Evolutionary conservation across 2,888 invertebrate genomes (phyloP).

Genomic region (Galerucella pusilla): DNA sequence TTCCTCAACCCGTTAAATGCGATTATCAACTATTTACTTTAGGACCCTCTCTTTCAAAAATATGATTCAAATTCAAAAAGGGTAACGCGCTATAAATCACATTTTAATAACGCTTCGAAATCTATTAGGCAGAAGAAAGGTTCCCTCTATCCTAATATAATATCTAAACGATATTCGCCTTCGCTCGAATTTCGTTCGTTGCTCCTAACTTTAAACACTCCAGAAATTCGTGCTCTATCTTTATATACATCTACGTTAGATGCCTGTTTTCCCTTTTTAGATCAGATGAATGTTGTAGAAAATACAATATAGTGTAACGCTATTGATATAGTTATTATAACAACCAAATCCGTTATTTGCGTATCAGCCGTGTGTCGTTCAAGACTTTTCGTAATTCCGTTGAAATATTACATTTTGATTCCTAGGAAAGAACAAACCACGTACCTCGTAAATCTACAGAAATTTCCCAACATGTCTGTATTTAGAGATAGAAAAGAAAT

Average conservation of each 20-base stretch:
- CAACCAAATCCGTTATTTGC: too few relatives aligned
- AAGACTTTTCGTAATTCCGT: too few relatives aligned
- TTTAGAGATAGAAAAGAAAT: too few relatives aligned
- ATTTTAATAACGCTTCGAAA: conserved; percentile 27
- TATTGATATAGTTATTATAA: too few relatives aligned
- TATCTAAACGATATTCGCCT: conserved; percentile 13
- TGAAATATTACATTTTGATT: too few relatives aligned
- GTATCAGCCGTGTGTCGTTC: too few relatives aligned
- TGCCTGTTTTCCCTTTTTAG: too few relatives aligned
- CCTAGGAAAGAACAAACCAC: too few relatives aligned
- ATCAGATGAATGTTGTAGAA: too few relatives aligned
- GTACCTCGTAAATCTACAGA: too few relatives aligned
- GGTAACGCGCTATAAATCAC: conserved; percentile 28
- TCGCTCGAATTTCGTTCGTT: conserved; percentile 16
- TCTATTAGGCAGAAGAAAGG: conserved; percentile 27
- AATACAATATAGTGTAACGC: too few relatives aligned
- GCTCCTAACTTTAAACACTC: background rate
- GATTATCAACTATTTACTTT: conserved; percentile 5
- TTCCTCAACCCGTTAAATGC: background rate
- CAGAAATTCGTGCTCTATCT: conserved; percentile 1
- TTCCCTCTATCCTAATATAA: conserved; percentile 23
- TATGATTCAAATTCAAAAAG: conserved; percentile 30
- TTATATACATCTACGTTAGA: background rate
- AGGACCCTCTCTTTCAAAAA: conserved; percentile 9
- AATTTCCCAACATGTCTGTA: too few relatives aligned